Conservation (phyloP, 2,113 vertebrate species). For the Rhizomys pruinosus region DNA sequence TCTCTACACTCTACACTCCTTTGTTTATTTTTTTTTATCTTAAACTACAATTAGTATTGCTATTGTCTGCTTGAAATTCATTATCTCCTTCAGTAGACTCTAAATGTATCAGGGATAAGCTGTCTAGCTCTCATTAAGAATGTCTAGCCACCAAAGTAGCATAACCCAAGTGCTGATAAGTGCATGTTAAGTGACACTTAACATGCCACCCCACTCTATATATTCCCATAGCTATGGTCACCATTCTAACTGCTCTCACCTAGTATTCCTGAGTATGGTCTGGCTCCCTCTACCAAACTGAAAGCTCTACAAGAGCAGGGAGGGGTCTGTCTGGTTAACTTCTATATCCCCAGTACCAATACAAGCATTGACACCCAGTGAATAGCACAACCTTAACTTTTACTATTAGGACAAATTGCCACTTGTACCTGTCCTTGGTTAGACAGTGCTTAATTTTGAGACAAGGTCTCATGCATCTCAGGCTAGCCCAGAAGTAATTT, state of each 20-base stretch:
- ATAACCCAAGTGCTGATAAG: no score
- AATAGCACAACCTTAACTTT: slow-evolving; percentile 16
- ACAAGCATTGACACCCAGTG: background rate
- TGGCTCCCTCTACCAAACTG: background rate
- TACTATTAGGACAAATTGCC: background rate
- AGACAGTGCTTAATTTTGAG: background rate
- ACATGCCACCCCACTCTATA: background rate
- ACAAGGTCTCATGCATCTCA: background rate
- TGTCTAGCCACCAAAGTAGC: background rate
- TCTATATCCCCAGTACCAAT: background rate
- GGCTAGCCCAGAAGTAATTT: background rate
- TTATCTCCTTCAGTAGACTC: slow-evolving; percentile 6
- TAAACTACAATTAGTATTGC: slow-evolving; percentile 12
- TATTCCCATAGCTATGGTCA: slow-evolving; percentile 28
- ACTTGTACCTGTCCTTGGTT: background rate
- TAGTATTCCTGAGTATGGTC: background rate
- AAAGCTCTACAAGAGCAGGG: background rate
- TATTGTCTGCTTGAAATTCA: slow-evolving; percentile 32
- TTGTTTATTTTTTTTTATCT: background rate
- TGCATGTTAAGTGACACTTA: background rate
- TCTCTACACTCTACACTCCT: slow-evolving; percentile 1
- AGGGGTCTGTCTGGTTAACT: background rate
- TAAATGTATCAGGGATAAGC: background rate
- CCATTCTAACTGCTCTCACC: background rate
- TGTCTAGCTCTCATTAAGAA: background rate